Percentiles rank a stretch among this genome's conserved stretches.
Evolutionary conservation across 1,140 invertebrate genomes (phyloP).

Genomic region (Sipha flava): DNA sequence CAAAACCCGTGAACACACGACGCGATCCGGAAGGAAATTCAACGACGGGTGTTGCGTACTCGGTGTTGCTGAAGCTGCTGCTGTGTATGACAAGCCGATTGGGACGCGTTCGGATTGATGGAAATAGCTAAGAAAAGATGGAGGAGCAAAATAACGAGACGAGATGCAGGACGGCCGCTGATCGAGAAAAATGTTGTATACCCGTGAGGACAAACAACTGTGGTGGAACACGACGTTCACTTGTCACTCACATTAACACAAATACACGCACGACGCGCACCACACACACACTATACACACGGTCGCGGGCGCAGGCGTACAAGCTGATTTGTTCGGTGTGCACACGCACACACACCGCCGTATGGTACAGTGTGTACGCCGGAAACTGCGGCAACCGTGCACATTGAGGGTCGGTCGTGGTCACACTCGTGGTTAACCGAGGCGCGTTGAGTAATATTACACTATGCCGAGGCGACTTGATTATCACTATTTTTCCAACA

Average conservation of each 20-base stretch:
- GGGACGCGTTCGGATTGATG: too few species aligned
- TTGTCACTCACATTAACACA: slow-evolving; percentile 1
- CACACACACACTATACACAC: too few species aligned
- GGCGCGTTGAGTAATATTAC: too few species aligned
- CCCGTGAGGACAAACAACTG: too few species aligned
- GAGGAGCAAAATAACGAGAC: too few species aligned
- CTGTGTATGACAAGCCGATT: too few species aligned
- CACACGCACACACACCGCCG: background rate
- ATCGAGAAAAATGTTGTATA: background rate
- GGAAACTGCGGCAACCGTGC: background rate
- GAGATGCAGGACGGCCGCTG: background rate
- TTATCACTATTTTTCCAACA: too few species aligned
- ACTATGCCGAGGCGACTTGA: too few species aligned
- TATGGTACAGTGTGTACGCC: background rate
- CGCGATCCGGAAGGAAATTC: background rate
- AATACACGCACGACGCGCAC: background rate
- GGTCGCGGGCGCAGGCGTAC: background rate
- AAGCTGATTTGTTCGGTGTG: background rate
- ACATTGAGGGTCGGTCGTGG: background rate
- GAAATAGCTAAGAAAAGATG: too few species aligned
- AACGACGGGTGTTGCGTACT: too few species aligned
- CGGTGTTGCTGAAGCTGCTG: too few species aligned
- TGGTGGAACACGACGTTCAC: slow-evolving; percentile 20
- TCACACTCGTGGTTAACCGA: background rate
- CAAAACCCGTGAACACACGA: background rate